Conservation (phyloP, 1,140 invertebrate species). For the Mylabris phalerata region DNA sequence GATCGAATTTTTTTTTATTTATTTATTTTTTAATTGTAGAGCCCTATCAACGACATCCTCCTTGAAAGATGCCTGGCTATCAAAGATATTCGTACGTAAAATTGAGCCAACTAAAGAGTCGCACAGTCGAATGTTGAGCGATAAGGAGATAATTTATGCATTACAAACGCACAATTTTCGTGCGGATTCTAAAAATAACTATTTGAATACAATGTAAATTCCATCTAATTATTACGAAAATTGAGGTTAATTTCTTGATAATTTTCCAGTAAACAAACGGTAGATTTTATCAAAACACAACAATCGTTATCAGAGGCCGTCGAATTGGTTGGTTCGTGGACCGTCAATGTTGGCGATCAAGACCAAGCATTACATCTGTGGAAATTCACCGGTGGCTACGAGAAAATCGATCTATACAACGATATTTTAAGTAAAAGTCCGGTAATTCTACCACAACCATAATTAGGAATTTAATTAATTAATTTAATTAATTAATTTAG, state of each 20-base stretch:
- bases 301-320: constrained; percentile 59
- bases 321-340: constrained; percentile 78
- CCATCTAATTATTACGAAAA: neutral
- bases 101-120: constrained; percentile 93
- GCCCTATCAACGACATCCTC: constrained; percentile 46
- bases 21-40: constrained; percentile 21
- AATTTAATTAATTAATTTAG: constrained; percentile 41
- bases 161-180: constrained; percentile 91
- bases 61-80: constrained; percentile 76
- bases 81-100: constrained; percentile 79
- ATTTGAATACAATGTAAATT: constrained; percentile 81
- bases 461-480: no score
- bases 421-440: constrained; percentile 62
- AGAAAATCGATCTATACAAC: constrained; percentile 76
- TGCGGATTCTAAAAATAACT: constrained; percentile 77
- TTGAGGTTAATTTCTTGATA: constrained; percentile 4
- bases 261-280: constrained; percentile 67
- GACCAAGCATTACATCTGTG: constrained; percentile 95
- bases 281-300: constrained; percentile 68
- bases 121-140: constrained; percentile 88
- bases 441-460: constrained; percentile 45
- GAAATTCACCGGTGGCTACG: constrained; percentile 89
- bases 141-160: constrained; percentile 91
- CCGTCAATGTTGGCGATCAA: constrained; percentile 91
- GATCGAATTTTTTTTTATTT: neutral